phyloP scores from a whole-genome alignment of 2,888 invertebrate species.

The Drosophila infuscata region DNA sequence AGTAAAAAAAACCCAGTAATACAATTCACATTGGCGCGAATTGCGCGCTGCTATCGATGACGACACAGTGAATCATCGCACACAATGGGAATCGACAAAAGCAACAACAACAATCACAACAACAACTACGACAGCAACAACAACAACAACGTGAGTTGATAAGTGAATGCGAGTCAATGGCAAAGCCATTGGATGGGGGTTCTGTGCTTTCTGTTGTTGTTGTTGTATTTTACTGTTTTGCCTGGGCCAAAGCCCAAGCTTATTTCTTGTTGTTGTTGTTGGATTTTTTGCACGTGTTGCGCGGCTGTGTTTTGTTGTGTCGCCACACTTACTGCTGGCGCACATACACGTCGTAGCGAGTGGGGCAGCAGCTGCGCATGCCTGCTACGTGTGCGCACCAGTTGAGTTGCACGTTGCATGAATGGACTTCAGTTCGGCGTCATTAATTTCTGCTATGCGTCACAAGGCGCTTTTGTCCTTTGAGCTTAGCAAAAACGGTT shows the following conservation, averaged over 20 bases:
- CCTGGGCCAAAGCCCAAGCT: too few relatives aligned
- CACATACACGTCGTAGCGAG: not conserved
- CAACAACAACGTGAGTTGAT: slow-evolving; percentile 12
- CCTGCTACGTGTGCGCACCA: not conserved
- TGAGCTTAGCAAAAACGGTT: not conserved
- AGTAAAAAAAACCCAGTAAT: slow-evolving; percentile 47
- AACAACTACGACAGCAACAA: not conserved
- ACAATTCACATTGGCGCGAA: slow-evolving; percentile 25
- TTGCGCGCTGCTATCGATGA: slow-evolving; percentile 49
- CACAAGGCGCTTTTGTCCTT: not conserved
- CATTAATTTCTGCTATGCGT: slow-evolving; percentile 2
- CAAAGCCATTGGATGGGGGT: not conserved
- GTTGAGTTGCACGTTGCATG: not conserved
- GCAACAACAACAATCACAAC: not conserved
- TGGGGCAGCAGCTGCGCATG: slow-evolving; percentile 7
- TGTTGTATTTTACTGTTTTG: not conserved
- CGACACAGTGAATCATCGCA: slow-evolving; percentile 61
- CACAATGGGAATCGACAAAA: slow-evolving; percentile 23
- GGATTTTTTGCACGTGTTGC: slow-evolving; percentile 2
- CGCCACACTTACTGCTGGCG: slow-evolving; percentile 2
- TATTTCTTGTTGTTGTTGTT: not conserved
- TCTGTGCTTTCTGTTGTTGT: not conserved
- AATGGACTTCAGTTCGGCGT: slow-evolving; percentile 1
- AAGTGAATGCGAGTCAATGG: slow-evolving; percentile 7
- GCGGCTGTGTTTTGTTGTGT: not conserved